Evolutionary conservation across 92 coral and sea anemone species (phyloP).

Genomic region (Epizoanthus rinbou): DNA sequence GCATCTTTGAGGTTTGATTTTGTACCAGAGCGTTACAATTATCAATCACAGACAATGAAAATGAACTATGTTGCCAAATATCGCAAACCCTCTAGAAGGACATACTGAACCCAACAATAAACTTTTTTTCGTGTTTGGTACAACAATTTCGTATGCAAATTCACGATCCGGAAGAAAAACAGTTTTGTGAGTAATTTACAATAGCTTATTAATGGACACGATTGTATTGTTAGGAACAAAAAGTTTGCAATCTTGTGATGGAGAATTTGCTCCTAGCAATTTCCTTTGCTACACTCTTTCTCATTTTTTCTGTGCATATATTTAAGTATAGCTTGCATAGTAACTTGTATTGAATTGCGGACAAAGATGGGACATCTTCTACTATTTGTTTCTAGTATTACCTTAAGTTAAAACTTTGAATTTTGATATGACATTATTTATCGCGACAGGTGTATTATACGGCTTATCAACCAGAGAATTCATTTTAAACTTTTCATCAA

Average conservation of each 20-base stretch:
- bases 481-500: conserved; percentile 49
- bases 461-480: conserved; percentile 40
- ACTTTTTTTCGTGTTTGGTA: background rate
- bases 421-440: conserved; percentile 53
- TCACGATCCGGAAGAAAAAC: conserved; percentile 19
- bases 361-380: conserved; percentile 46
- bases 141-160: conserved; percentile 29
- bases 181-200: conserved; percentile 14
- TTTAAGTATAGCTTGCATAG: conserved; percentile 18
- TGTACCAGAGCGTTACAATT: conserved; percentile 11
- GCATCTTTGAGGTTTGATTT: conserved; percentile 20
- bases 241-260: conserved; percentile 10
- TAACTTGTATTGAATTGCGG: conserved; percentile 2
- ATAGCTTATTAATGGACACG: conserved; percentile 32
- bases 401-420: conserved; percentile 61
- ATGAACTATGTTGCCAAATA: background rate
- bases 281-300: background rate
- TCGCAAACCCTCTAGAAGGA: background rate
- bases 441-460: conserved; percentile 48
- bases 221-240: conserved; percentile 14
- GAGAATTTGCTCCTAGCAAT: conserved; percentile 28
- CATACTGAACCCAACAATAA: background rate
- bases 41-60: background rate
- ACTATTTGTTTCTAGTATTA: conserved; percentile 59
- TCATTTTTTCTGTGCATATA: background rate